phyloP scores from a whole-genome alignment of 2,113 vertebrate genomes.

The Chionis minor region DNA sequence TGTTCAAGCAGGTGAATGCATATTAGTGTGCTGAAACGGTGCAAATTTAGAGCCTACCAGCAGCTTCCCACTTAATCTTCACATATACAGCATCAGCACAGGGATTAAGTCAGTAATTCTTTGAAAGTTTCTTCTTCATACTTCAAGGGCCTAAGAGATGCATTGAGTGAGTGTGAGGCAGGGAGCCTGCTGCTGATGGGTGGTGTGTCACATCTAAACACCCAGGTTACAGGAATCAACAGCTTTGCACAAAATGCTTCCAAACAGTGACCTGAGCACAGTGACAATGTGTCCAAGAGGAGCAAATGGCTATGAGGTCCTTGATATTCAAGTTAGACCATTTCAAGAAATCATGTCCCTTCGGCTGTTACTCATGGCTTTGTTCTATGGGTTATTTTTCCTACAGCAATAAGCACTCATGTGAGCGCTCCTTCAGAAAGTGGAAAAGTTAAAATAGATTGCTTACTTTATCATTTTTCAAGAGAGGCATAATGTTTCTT shows the following conservation, averaged over 20 bases:
- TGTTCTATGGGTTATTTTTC: not conserved
- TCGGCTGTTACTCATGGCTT: not conserved
- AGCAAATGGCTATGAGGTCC: not conserved
- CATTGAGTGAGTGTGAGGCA: not conserved
- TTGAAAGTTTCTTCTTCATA: not conserved
- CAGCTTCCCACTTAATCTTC: not conserved
- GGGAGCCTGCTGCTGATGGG: rapidly evolving
- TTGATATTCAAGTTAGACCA: not conserved
- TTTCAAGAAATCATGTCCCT: not conserved
- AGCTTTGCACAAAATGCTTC: not conserved
- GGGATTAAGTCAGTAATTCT: not conserved
- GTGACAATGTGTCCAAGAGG: not conserved
- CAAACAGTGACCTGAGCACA: not conserved
- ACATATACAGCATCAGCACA: not conserved
- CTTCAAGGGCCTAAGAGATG: not conserved
- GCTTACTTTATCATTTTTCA: not conserved
- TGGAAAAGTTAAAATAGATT: not conserved
- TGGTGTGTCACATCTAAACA: not conserved
- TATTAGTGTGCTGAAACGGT: not conserved
- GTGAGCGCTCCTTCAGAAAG: not conserved
- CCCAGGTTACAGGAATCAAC: not conserved
- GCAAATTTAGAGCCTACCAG: not conserved
- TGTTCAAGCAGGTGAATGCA: not conserved
- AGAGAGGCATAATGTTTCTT: not conserved
- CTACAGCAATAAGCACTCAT: not conserved